Conservation (phyloP, 2,113 vertebrate genomes). For the Lepus timidus region DNA sequence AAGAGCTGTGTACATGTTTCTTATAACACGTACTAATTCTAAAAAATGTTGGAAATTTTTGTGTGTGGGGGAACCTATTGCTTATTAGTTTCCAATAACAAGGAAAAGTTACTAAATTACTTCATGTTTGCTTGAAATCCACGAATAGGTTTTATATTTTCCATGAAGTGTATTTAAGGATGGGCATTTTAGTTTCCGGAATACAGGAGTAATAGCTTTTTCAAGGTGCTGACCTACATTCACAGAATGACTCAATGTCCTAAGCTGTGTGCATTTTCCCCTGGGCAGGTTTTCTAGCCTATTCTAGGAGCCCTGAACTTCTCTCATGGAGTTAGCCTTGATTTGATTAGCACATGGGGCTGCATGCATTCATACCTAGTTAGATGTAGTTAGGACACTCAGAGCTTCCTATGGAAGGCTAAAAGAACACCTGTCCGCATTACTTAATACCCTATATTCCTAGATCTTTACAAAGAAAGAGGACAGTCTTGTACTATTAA, state of each 20-base stretch:
- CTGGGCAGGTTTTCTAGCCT: background rate
- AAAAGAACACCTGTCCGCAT: conserved; percentile 3
- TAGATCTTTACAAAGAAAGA: background rate
- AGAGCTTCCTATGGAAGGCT: conserved; percentile 1
- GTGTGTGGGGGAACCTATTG: background rate
- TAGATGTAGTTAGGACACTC: background rate
- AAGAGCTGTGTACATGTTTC: background rate
- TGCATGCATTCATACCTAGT: background rate
- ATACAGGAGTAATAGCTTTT: background rate
- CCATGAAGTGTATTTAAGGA: background rate
- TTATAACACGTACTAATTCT: background rate
- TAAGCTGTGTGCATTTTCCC: rapidly evolving
- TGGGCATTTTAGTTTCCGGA: background rate
- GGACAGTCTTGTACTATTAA: background rate
- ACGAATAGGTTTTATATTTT: no score
- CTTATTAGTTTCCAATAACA: background rate
- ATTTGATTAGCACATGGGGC: background rate
- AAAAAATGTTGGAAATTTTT: background rate
- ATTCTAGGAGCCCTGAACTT: background rate
- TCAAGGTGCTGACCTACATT: background rate
- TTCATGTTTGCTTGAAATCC: no score
- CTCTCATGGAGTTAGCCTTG: background rate
- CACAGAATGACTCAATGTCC: background rate
- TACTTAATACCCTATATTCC: background rate
- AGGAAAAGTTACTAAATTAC: background rate